These are phyloP conservation scores for Zaprionus ghesquierei DNA, from an alignment of 1,140 invertebrate species.

Conservation along the genomic window DNA sequence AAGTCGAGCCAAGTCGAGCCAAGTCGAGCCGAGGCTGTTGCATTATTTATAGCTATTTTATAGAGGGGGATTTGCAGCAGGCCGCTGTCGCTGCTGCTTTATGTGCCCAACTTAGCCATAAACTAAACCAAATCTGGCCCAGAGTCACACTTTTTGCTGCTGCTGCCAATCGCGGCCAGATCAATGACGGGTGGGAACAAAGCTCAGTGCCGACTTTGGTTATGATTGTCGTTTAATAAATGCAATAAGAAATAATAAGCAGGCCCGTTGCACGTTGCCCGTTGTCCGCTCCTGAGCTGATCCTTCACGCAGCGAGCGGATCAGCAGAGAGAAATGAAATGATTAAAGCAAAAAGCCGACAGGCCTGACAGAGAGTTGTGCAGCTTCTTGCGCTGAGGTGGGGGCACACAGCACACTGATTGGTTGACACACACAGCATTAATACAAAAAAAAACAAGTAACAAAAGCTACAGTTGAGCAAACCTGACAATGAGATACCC, in stretches of 20 bases:
- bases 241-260: conserved; percentile 82
- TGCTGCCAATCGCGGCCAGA: conserved; percentile 20
- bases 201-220: conserved; percentile 69
- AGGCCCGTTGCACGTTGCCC: conserved; percentile 39
- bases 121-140: conserved; percentile 74
- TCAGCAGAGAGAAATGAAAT: conserved; percentile 61
- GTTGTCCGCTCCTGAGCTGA: conserved; percentile 33
- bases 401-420: conserved; percentile 29
- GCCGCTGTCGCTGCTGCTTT: conserved; percentile 37
- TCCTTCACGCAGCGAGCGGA: neutral
- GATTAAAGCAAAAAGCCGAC: conserved; percentile 78
- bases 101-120: conserved; percentile 79
- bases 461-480: too few relatives aligned
- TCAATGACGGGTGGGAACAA: conserved; percentile 38
- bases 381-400: neutral
- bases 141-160: conserved; percentile 77
- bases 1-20: too few relatives aligned
- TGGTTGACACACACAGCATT: conserved; percentile 50
- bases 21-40: conserved; percentile 54
- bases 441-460: conserved; percentile 23
- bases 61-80: conserved; percentile 42
- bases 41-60: conserved; percentile 71
- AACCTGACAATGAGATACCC: too few relatives aligned
- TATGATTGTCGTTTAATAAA: conserved; percentile 82
- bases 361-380: conserved; percentile 54